A percentile compares a stretch with the other conserved stretches of the same genome.
Conservation (phyloP, 2,797 vertebrate genomes). For the Scyliorhinus canicula region DNA sequence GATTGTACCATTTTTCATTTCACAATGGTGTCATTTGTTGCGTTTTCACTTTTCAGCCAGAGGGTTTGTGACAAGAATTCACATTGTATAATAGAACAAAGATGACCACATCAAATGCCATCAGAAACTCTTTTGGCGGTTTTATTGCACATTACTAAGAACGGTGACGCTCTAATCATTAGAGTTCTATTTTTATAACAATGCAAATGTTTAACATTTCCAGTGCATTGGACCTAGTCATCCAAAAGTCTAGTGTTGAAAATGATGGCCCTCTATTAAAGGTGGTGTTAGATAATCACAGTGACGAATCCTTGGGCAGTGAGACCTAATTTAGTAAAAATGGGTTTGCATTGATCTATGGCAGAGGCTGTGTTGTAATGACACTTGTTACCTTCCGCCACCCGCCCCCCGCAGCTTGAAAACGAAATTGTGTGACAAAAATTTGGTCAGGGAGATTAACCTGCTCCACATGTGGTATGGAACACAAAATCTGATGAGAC, state of each 20-base stretch:
- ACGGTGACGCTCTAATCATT: neutral
- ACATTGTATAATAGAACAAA: neutral
- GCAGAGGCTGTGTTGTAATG: neutral
- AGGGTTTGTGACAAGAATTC: slow-evolving; percentile 24
- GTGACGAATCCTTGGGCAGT: neutral
- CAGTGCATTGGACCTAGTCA: neutral
- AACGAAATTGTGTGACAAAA: neutral
- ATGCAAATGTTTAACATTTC: neutral
- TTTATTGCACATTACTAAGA: neutral
- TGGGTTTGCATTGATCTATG: neutral
- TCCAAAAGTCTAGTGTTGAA: too few species aligned
- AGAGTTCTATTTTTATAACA: too few species aligned
- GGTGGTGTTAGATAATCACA: neutral
- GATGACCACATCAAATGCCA: neutral
- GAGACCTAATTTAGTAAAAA: neutral
- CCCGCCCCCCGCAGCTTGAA: neutral
- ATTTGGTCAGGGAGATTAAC: neutral
- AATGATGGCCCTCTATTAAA: neutral
- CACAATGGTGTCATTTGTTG: neutral
- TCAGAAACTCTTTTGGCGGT: neutral
- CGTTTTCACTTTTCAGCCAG: slow-evolving; percentile 14
- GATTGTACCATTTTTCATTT: slow-evolving; percentile 19
- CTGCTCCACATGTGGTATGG: neutral
- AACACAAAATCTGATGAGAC: neutral
- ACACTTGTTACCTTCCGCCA: too few species aligned